A percentile compares a stretch with the other conserved stretches of the same genome.
phyloP scores from a whole-genome alignment of 1,140 invertebrate genomes.

The Euglossa dilemma region DNA sequence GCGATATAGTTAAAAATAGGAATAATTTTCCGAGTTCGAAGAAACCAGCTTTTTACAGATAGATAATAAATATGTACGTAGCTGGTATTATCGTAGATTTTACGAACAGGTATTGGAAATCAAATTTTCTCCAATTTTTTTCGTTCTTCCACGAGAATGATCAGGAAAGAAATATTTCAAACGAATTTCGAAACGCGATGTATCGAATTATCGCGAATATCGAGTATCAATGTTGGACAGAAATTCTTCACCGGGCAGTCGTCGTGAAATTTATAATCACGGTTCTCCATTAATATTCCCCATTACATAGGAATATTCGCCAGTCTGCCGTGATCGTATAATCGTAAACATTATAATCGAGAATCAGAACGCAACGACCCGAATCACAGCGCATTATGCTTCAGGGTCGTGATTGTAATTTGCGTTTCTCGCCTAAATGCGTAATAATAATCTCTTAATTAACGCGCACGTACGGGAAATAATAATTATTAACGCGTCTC shows the following conservation, averaged over 20 bases:
- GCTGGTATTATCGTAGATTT: no score
- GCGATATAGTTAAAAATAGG: no score
- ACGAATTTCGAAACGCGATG: not conserved
- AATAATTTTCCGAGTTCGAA: no score
- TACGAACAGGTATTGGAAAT: no score
- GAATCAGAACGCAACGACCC: constrained; percentile 72
- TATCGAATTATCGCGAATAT: not conserved
- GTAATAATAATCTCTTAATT: constrained; percentile 79
- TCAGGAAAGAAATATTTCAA: not conserved
- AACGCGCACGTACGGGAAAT: constrained; percentile 57
- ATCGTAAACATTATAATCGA: constrained; percentile 73
- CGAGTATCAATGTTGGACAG: not conserved
- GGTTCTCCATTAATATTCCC: constrained; percentile 17
- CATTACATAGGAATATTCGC: constrained; percentile 23
- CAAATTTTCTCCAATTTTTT: no score
- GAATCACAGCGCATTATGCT: constrained; percentile 76
- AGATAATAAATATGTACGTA: no score
- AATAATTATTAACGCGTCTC: constrained; percentile 6
- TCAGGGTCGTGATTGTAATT: constrained; percentile 77
- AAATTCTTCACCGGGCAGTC: not conserved
- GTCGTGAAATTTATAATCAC: not conserved
- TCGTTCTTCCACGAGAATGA: not conserved
- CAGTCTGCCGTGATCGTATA: constrained; percentile 44
- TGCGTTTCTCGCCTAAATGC: constrained; percentile 77
- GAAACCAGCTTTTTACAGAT: no score